Base-by-base conservation (phyloP, 2,888 invertebrate species). In the Trachelus stipa region DNA sequence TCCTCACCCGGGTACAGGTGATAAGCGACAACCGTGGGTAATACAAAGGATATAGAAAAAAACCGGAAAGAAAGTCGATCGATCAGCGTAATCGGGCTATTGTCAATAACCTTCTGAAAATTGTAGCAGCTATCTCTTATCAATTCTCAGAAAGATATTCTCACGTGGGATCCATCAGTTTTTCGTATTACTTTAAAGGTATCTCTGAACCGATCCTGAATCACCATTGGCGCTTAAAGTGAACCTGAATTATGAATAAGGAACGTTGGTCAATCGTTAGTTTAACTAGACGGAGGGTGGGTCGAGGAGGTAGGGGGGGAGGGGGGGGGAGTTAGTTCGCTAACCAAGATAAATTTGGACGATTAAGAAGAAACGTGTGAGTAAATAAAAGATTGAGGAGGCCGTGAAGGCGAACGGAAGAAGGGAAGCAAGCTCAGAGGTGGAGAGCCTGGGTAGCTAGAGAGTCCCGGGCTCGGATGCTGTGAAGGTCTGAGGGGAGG, bases 331-430 rank as follows among this genome's bases (percentile, higher is more conserved):
- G 56, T 81, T 81, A 56, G 2, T 56, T 56, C 33, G 9, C 80
- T 84, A 86, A 88, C 86, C 84, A 85, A 87, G 87, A 88, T 88
- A 86, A 87, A 88, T 87, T 87, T 82, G 76, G 71, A 80, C 87
- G 79, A 82, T 83, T 82, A 80, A 79, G 77, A 77, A 40, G 77
- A 77, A 82, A 82, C 79, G 82, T 86, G 86, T 87, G 23, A 15
- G 56, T 23, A 86, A 89, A 89, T 90, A 87, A 90, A 90, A 89
- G 89, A 90, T 90, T 90, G 86, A 88, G 82, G 84, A 83, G 85
- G 82, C 83, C 79, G 6, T 9, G 40, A 15, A 40, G 6, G 23
- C 0, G 1, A 15, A 37, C 35, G 37, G 37, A 12, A 74, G 76
- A 73, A 56, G 74, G 73, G 75, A 76, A 75, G 74, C 35, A 73